Evolutionary conservation across 2,797 vertebrate species (phyloP).

Genomic region (Catamblyrhynchus diadema): DNA sequence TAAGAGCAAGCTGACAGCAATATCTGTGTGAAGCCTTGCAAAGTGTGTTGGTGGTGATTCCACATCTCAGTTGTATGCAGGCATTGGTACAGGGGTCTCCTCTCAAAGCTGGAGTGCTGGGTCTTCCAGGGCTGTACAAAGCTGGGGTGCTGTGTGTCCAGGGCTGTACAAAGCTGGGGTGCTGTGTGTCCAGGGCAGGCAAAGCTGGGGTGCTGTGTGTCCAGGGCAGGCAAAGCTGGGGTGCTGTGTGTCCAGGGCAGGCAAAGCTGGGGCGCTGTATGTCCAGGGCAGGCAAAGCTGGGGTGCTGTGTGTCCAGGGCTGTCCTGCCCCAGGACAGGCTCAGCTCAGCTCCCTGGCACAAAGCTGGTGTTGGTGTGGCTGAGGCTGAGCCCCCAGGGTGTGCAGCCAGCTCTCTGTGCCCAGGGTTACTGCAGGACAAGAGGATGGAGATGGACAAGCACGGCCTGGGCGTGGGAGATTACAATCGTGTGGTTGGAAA

Average conservation of each 20-base stretch:
- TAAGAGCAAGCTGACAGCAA: neutral
- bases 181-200: accelerated
- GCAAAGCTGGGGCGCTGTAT: neutral
- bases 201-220: too few relatives aligned
- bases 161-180: too few relatives aligned
- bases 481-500: slow-evolving; percentile 89
- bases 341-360: neutral
- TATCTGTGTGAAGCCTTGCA: neutral
- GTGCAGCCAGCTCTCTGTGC: neutral
- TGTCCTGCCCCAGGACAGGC: neutral
- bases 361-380: neutral
- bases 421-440: slow-evolving; percentile 90
- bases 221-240: too few relatives aligned
- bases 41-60: neutral
- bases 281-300: too few relatives aligned
- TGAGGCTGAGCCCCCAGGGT: neutral
- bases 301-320: accelerated
- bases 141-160: too few relatives aligned
- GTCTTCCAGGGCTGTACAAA: too few relatives aligned
- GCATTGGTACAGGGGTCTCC: accelerated
- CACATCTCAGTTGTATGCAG: neutral
- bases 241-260: accelerated
- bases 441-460: slow-evolving; percentile 90
- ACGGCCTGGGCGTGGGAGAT: slow-evolving; percentile 83
- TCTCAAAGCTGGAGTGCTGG: neutral